These are phyloP conservation scores for Calosoma granatense DNA, from an alignment of 1,140 invertebrate species.

Conservation along the genomic window DNA sequence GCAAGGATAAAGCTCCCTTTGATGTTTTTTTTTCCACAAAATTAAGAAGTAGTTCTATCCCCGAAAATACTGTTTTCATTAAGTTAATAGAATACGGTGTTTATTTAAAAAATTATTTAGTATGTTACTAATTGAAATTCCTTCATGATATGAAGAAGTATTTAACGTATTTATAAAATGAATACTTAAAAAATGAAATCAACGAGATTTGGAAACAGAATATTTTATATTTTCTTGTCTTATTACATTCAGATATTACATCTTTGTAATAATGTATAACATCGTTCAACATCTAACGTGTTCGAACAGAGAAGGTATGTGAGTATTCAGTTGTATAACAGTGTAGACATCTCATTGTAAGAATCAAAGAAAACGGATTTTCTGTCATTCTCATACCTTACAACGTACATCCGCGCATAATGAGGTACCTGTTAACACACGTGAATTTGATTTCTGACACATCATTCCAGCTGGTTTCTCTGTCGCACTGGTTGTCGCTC, in stretches of 20 bases:
- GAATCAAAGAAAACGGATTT: not conserved
- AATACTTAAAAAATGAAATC: no score
- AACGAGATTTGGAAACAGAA: no score
- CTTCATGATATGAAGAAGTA: no score
- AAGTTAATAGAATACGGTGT: no score
- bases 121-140: no score
- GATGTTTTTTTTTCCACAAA: not conserved
- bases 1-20: not conserved
- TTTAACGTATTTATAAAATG: no score
- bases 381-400: not conserved
- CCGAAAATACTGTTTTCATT: no score
- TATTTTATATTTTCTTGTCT: no score
- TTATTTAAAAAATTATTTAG: no score
- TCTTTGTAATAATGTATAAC: not conserved
- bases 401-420: not conserved
- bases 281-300: not conserved
- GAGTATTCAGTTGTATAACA: not conserved
- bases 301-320: not conserved
- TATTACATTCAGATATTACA: not conserved
- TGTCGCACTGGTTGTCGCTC: not conserved
- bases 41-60: not conserved
- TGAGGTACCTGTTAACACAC: not conserved
- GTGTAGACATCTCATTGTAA: not conserved
- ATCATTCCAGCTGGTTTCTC: not conserved
- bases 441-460: not conserved